These are phyloP conservation scores for Morbakka virulenta DNA, from an alignment of 30 jellyfish, hydroid and myxozoan species.

Conservation along the genomic window DNA sequence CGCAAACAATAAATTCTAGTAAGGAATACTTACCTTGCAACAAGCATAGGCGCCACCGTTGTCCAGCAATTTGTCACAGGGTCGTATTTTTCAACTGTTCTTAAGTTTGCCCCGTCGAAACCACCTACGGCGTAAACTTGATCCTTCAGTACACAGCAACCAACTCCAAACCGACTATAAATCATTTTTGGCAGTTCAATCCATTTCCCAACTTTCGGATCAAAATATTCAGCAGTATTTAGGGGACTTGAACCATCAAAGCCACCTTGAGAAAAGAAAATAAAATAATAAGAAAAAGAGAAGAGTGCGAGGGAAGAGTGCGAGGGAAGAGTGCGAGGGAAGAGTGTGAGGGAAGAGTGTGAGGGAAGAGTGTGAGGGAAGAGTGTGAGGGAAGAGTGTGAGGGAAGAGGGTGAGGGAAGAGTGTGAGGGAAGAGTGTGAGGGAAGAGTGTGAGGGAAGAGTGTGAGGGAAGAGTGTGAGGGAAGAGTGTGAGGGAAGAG, in stretches of 20 bases:
- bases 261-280: constrained; percentile 69
- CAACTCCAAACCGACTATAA: constrained; percentile 92
- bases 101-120: constrained; percentile 78
- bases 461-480: too few relatives aligned
- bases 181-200: constrained; percentile 84
- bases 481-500: too few relatives aligned
- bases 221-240: constrained; percentile 86
- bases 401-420: too few relatives aligned
- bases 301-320: too few relatives aligned
- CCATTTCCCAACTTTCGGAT: constrained; percentile 94
- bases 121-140: constrained; percentile 92
- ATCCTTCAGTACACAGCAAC: constrained; percentile 88
- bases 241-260: constrained; percentile 95
- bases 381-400: too few relatives aligned
- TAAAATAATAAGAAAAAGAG: not conserved
- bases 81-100: constrained; percentile 72
- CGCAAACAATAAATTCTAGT: too few relatives aligned
- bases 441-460: too few relatives aligned
- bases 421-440: too few relatives aligned
- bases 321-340: too few relatives aligned
- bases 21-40: constrained; percentile 67
- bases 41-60: constrained; percentile 69
- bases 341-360: too few relatives aligned
- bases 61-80: constrained; percentile 79
- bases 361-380: too few relatives aligned